Conservation (phyloP, 2,797 vertebrate genomes). For the Sphenodon punctatus region DNA sequence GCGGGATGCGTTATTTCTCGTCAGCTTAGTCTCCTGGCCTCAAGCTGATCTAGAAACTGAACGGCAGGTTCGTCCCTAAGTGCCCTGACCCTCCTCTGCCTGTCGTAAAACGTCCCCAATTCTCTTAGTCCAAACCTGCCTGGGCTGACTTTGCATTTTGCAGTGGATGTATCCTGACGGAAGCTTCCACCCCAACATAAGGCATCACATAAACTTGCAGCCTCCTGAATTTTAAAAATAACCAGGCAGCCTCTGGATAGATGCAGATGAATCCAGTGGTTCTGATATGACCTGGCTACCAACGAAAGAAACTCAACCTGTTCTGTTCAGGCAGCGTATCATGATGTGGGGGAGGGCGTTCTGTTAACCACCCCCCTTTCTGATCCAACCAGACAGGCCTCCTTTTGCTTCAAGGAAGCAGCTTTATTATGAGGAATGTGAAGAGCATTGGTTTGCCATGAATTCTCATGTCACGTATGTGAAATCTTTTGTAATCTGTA, state of each 20-base stretch:
- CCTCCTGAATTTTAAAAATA: neutral
- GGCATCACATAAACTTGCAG: neutral
- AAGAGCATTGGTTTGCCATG: neutral
- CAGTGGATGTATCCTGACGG: no score
- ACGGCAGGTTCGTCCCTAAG: no score
- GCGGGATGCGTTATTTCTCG: neutral
- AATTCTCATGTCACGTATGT: neutral
- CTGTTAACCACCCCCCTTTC: neutral
- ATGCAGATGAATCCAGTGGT: neutral
- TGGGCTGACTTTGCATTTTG: no score
- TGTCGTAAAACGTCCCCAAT: neutral
- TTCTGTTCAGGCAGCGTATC: neutral
- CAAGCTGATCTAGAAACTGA: no score
- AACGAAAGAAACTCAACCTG: neutral
- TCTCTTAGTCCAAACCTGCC: neutral
- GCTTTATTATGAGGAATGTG: neutral
- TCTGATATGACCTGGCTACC: neutral
- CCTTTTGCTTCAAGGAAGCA: neutral
- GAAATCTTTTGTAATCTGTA: no score
- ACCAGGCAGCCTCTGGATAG: neutral
- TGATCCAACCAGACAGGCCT: neutral
- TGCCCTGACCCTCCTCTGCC: neutral
- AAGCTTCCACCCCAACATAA: no score
- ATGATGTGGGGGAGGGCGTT: neutral
- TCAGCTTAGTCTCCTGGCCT: neutral